Percentiles rank a stretch among this genome's conserved stretches.
Evolutionary conservation across 2,888 invertebrate genomes (phyloP).

Genomic region (Leptinotarsa tumamoca): DNA sequence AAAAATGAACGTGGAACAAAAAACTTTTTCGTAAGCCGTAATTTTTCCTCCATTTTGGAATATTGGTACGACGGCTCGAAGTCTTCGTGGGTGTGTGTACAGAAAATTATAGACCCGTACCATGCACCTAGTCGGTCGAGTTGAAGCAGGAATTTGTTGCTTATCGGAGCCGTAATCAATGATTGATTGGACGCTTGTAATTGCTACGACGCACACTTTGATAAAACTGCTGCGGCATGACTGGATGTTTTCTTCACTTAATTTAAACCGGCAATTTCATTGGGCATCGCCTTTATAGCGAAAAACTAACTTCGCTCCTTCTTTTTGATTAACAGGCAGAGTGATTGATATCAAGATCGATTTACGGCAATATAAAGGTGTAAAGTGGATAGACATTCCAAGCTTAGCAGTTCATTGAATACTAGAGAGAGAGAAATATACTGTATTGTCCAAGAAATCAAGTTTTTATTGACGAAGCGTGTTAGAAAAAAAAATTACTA

Average conservation of each 20-base stretch:
- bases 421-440: too few relatives aligned
- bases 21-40: constrained; percentile 32
- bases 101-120: constrained; percentile 57
- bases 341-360: not conserved
- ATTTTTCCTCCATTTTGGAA: constrained; percentile 44
- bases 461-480: too few relatives aligned
- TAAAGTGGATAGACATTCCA: not conserved
- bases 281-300: constrained; percentile 48
- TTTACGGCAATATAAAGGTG: not conserved
- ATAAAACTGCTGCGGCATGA: constrained; percentile 57
- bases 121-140: constrained; percentile 52
- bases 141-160: constrained; percentile 42
- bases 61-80: constrained; percentile 33
- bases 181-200: constrained; percentile 53
- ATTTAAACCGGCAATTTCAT: constrained; percentile 57
- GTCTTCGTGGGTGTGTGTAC: constrained; percentile 56
- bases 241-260: constrained; percentile 60
- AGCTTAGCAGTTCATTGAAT: too few relatives aligned
- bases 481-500: too few relatives aligned
- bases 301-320: constrained; percentile 34
- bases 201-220: constrained; percentile 56
- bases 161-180: constrained; percentile 45
- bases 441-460: too few relatives aligned
- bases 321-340: constrained; percentile 19
- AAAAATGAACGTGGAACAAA: constrained; percentile 24